Conservation (phyloP, 1,140 invertebrate genomes). For the Pseudobourletiella spinata region DNA sequence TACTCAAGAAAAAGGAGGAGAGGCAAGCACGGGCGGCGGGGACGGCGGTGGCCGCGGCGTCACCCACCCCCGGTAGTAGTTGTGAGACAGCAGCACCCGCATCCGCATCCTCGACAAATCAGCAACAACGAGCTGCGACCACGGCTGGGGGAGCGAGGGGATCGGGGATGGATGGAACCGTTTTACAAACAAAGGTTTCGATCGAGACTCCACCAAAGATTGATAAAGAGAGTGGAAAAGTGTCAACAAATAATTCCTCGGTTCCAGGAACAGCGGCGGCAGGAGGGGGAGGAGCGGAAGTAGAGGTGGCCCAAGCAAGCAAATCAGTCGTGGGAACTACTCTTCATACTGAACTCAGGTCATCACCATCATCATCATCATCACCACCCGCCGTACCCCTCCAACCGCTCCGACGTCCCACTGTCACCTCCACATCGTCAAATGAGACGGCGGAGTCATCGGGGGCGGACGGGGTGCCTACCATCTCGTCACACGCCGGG, state of each 20-base stretch:
- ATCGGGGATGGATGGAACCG: not conserved
- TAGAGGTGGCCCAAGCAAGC: not conserved
- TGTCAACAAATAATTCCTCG: constrained; percentile 4
- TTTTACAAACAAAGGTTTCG: constrained; percentile 15
- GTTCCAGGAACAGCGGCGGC: not conserved
- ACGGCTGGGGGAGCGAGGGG: not conserved
- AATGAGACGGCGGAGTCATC: too few species aligned
- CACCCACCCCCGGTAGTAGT: not conserved
- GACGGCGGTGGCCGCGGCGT: not conserved
- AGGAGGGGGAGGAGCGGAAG: not conserved
- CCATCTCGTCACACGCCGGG: not conserved
- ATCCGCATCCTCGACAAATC: not conserved
- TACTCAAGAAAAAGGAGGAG: constrained; percentile 71
- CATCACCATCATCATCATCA: not conserved
- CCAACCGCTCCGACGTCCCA: not conserved
- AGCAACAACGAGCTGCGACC: not conserved
- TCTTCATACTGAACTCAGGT: not conserved
- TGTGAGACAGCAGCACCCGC: not conserved
- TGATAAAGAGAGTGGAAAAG: constrained; percentile 6
- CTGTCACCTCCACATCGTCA: not conserved
- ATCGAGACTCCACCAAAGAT: constrained; percentile 11
- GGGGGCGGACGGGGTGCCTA: too few species aligned
- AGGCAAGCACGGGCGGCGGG: not conserved
- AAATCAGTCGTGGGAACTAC: not conserved
- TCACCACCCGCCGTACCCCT: not conserved